Percentiles rank a stretch among this genome's conserved stretches.
Evolutionary conservation across 2,888 invertebrate species (phyloP).

Genomic region (Tanytarsus gracilentus): DNA sequence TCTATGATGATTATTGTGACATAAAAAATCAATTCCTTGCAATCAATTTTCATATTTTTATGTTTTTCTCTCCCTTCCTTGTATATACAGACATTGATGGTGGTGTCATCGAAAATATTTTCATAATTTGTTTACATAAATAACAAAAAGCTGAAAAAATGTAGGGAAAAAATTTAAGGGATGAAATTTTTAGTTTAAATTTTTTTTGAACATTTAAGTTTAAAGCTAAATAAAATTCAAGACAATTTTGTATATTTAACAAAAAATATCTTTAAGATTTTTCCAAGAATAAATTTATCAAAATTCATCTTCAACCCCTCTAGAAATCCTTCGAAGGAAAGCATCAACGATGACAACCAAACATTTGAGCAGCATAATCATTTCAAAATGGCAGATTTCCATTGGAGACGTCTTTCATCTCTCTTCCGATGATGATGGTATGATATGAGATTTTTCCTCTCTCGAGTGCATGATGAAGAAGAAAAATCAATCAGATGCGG

Average conservation of each 20-base stretch:
- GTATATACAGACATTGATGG: too few relatives aligned
- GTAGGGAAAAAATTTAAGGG: slow-evolving; percentile 2
- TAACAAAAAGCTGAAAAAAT: slow-evolving; percentile 3
- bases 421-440: not conserved
- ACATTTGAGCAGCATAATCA: slow-evolving; percentile 7
- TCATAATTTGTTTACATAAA: slow-evolving; percentile 28
- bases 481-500: slow-evolving; percentile 22
- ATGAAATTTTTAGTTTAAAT: not conserved
- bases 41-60: slow-evolving; percentile 19
- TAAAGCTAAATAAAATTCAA: not conserved
- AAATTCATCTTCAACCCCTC: not conserved
- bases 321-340: not conserved
- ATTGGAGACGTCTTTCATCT: not conserved
- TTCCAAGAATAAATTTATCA: not conserved
- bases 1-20: too few relatives aligned
- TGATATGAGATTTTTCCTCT: slow-evolving; percentile 2
- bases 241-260: not conserved
- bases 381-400: slow-evolving; percentile 24
- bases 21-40: slow-evolving; percentile 28
- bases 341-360: not conserved
- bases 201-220: not conserved
- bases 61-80: too few relatives aligned
- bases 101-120: slow-evolving; percentile 22
- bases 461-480: not conserved
- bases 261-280: too few relatives aligned